Evolutionary conservation across 1,140 invertebrate species (phyloP).

Genomic region (Pseudomyrmex gracilis): DNA sequence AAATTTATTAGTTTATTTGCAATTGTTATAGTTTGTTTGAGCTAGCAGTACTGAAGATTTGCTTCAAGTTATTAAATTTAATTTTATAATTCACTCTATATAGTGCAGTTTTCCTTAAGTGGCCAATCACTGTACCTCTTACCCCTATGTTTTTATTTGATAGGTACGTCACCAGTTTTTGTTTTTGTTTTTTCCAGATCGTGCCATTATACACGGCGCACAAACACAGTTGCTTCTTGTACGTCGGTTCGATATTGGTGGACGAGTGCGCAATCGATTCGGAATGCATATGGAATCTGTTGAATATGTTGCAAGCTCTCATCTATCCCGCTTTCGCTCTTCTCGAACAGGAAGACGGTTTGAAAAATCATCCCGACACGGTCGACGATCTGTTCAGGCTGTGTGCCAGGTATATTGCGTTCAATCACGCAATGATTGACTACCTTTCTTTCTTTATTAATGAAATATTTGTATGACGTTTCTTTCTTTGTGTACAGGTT

Average conservation of each 20-base stretch:
- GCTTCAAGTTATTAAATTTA: too few species aligned
- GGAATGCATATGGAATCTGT: conserved; percentile 90
- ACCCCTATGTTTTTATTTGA: too few species aligned
- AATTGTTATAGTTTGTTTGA: too few species aligned
- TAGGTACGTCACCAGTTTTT: conserved; percentile 6
- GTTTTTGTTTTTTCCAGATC: conserved; percentile 87
- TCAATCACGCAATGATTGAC: conserved; percentile 16
- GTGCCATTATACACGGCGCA: conserved; percentile 92
- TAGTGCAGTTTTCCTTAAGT: too few species aligned
- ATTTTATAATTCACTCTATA: too few species aligned
- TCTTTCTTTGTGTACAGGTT: conserved; percentile 87
- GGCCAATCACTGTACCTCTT: too few species aligned
- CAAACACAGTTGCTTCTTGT: conserved; percentile 97
- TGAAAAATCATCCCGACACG: conserved; percentile 97
- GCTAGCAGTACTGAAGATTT: too few species aligned
- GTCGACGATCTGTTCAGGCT: conserved; percentile 98
- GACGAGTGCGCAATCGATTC: conserved; percentile 94
- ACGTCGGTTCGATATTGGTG: conserved; percentile 97
- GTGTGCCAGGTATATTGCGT: conserved; percentile 88
- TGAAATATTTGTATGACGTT: conserved; percentile 8
- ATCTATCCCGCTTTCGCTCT: conserved; percentile 94
- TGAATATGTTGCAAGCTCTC: conserved; percentile 95
- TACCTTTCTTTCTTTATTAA: background rate
- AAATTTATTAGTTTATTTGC: too few species aligned
- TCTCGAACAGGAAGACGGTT: conserved; percentile 90